Percentiles rank a stretch among this genome's conserved stretches.
phyloP scores from a whole-genome alignment of 2,888 invertebrate genomes.

The Hesperia comma region DNA sequence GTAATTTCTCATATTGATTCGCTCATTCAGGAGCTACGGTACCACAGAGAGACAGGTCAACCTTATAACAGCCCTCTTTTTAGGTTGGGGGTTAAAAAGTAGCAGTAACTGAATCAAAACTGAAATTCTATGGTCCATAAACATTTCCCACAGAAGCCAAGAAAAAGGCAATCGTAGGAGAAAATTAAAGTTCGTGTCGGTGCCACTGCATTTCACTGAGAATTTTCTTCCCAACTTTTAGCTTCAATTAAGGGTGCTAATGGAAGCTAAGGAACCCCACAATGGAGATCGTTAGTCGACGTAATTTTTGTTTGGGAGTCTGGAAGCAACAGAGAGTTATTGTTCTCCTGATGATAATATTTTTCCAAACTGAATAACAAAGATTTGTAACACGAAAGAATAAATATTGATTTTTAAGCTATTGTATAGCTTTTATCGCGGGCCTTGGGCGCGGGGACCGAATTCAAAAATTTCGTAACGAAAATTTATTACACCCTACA shows the following conservation, averaged over 20 bases:
- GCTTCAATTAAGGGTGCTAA: slow-evolving; percentile 54
- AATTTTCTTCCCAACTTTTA: slow-evolving; percentile 39
- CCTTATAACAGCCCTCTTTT: no score
- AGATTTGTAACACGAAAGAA: background rate
- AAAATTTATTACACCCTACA: no score
- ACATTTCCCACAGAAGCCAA: slow-evolving; percentile 30
- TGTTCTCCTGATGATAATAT: background rate
- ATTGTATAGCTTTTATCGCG: no score
- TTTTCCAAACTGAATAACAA: background rate
- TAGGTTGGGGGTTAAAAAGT: no score
- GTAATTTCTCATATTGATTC: no score
- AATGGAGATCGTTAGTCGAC: slow-evolving; percentile 61
- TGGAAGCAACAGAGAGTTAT: slow-evolving; percentile 20
- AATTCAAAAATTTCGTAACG: no score
- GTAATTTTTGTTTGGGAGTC: slow-evolving; percentile 11
- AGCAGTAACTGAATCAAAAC: slow-evolving; percentile 26
- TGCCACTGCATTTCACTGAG: slow-evolving; percentile 22
- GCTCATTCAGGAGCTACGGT: no score
- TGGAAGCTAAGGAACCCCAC: slow-evolving; percentile 59
- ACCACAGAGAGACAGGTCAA: no score
- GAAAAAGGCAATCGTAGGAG: slow-evolving; percentile 36
- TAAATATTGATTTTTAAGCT: no score
- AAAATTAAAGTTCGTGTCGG: slow-evolving; percentile 30
- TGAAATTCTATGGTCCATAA: slow-evolving; percentile 24
- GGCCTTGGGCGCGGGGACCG: no score